Percentiles rank a stretch among this genome's conserved stretches.
These are phyloP conservation scores for Lepas anatifera DNA, from an alignment of 2,888 invertebrate species.

Conservation along the genomic window DNA sequence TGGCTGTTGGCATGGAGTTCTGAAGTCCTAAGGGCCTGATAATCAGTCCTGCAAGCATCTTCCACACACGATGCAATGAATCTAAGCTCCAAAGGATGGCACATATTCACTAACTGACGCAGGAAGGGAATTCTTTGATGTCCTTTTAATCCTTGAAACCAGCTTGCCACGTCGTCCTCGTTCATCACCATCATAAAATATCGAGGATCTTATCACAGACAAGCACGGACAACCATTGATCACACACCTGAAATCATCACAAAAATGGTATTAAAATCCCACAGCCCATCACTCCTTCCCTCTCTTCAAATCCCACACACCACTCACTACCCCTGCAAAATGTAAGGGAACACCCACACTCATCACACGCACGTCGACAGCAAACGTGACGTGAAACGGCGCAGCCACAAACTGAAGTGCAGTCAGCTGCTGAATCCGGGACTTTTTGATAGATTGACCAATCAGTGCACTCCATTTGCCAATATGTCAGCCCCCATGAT, in stretches of 20 bases:
- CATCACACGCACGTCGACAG: neutral
- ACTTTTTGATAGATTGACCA: neutral
- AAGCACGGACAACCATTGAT: neutral
- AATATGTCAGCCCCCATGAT: slow-evolving; percentile 2
- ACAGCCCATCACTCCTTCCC: too few species aligned
- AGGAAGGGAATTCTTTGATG: neutral
- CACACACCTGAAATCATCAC: neutral
- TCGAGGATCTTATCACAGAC: neutral
- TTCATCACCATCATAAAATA: slow-evolving; percentile 5
- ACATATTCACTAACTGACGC: neutral
- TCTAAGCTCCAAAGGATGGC: slow-evolving; percentile 10
- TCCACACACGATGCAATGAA: slow-evolving; percentile 13
- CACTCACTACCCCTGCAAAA: neutral
- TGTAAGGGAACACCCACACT: neutral
- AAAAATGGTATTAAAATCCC: neutral
- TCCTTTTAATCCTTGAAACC: slow-evolving; percentile 6
- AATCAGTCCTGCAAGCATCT: slow-evolving; percentile 4
- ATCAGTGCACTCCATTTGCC: neutral
- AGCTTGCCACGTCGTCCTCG: slow-evolving; percentile 1
- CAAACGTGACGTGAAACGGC: neutral
- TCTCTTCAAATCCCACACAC: neutral
- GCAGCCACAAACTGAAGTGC: neutral
- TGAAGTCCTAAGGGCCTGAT: neutral
- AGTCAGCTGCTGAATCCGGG: slow-evolving; percentile 6
- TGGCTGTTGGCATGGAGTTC: neutral